Base-by-base conservation (phyloP, 2,888 invertebrate genomes). In the Tetramorium bicarinatum region DNA sequence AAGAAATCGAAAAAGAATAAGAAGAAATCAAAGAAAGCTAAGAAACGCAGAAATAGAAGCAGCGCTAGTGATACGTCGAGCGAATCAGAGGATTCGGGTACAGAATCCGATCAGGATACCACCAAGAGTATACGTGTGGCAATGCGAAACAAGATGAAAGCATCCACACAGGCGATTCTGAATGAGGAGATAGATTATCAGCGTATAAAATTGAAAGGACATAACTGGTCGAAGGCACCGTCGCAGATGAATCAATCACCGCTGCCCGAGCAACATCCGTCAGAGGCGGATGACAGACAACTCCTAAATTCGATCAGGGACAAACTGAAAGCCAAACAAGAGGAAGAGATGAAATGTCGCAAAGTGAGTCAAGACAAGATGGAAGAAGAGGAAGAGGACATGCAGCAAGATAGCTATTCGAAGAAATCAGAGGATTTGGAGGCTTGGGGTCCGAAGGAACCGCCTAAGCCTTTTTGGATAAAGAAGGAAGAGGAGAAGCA, bases 71-170 rank as follows among this genome's bases (percentile, higher is more conserved):
- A 94, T 1, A 90, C 93, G 0, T 92, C 93, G 1, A 95, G 95
- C 54, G 95, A 95, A 38, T 95, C 95, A 0, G 95, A 95, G 2
- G 95, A 95, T 59, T 95, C 95, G 0, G 95, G 95, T 3, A 94
- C 95, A 1, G 95, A 95, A 67, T 93, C 95, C 0, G 95, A 95
- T 67, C 95, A 95, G 21, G 96, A 96, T 87, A 95, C 95, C 85
- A 96, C 96, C 0, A 95, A 96, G 87, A 97, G 97, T 66, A 97
- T 97, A 90, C 95, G 96, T 7, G 96, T 97, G 0, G 96, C 96
- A 0, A 97, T 97, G 97, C 95, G 96, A 56, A 96, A 96, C 89
- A 95, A 96, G 85, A 94, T 95, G 90, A 95, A 95, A 86, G 94
- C 95, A 67, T 95, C 95, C 67, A 95, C 95, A 0, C 95, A 95